Evolutionary conservation across 2,113 vertebrate species (phyloP).

Genomic region (Leptosomus discolor): DNA sequence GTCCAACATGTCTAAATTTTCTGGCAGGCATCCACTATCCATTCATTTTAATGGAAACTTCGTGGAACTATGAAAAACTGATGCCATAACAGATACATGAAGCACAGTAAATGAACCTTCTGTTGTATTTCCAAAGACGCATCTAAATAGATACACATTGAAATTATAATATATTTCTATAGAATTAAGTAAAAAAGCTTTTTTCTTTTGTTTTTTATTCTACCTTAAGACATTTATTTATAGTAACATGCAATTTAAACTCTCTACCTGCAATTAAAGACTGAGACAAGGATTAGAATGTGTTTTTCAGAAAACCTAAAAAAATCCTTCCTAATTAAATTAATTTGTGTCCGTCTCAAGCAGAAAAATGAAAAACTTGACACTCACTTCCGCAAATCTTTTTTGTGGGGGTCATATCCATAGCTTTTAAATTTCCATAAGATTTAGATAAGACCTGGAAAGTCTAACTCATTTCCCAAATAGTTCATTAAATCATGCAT

Average conservation of each 20-base stretch:
- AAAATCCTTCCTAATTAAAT: not conserved
- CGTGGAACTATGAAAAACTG: not conserved
- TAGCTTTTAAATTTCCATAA: not conserved
- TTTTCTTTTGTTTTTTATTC: not conserved
- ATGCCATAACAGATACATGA: not conserved
- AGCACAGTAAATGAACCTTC: not conserved
- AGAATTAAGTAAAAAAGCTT: accelerated
- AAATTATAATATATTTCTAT: not conserved
- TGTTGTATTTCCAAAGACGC: not conserved
- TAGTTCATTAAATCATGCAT: not conserved
- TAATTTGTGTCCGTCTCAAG: not conserved
- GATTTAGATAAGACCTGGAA: not conserved
- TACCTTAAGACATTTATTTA: not conserved
- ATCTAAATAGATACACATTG: not conserved
- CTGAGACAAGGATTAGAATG: not conserved
- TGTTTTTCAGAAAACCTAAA: not conserved
- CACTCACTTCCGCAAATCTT: not conserved
- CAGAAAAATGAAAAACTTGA: not conserved
- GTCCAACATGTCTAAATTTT: not conserved
- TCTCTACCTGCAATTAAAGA: not conserved
- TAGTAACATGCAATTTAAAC: not conserved
- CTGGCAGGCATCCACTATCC: not conserved
- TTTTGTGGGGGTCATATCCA: not conserved
- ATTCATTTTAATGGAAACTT: not conserved
- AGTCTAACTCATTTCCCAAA: not conserved